phyloP scores from a whole-genome alignment of 1,140 invertebrate species.

The Drosophila ohnishii region DNA sequence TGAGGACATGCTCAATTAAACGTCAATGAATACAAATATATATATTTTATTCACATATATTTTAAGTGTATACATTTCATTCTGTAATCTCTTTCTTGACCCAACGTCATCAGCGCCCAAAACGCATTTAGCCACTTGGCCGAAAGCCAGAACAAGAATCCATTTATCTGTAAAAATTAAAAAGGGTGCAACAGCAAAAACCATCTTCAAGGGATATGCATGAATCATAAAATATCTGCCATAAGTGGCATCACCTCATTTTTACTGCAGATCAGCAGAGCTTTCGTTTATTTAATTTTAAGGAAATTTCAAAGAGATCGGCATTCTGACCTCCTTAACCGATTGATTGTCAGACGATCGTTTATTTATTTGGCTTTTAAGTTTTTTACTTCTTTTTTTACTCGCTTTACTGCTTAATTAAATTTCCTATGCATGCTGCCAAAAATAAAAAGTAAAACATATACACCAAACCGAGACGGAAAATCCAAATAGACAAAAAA shows the following conservation, averaged over 20 bases:
- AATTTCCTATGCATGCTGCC: slow-evolving; percentile 69
- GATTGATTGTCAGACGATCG: slow-evolving; percentile 43
- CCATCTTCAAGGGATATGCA: slow-evolving; percentile 27
- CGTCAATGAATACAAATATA: slow-evolving; percentile 1
- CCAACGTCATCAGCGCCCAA: slow-evolving; percentile 59
- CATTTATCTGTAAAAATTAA: slow-evolving; percentile 36
- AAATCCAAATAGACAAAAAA: slow-evolving; percentile 25
- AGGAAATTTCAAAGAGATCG: slow-evolving; percentile 32
- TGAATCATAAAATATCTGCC: slow-evolving; percentile 44
- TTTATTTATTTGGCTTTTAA: slow-evolving; percentile 44
- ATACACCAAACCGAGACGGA: slow-evolving; percentile 24
- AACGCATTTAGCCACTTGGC: slow-evolving; percentile 71
- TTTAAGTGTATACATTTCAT: slow-evolving; percentile 16
- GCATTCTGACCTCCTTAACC: slow-evolving; percentile 60
- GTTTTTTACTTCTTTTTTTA: slow-evolving; percentile 39
- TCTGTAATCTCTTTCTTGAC: slow-evolving; percentile 14
- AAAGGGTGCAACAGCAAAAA: slow-evolving; percentile 12
- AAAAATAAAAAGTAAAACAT: slow-evolving; percentile 50
- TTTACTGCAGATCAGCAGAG: background rate
- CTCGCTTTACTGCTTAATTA: slow-evolving; percentile 49
- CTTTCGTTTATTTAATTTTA: slow-evolving; percentile 14
- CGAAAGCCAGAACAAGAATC: slow-evolving; percentile 49
- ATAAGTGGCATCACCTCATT: slow-evolving; percentile 36
- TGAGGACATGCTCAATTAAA: slow-evolving; percentile 12
- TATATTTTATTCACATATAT: background rate